phyloP scores from a whole-genome alignment of 2,888 invertebrate species.

The Dermolepida albohirtum region DNA sequence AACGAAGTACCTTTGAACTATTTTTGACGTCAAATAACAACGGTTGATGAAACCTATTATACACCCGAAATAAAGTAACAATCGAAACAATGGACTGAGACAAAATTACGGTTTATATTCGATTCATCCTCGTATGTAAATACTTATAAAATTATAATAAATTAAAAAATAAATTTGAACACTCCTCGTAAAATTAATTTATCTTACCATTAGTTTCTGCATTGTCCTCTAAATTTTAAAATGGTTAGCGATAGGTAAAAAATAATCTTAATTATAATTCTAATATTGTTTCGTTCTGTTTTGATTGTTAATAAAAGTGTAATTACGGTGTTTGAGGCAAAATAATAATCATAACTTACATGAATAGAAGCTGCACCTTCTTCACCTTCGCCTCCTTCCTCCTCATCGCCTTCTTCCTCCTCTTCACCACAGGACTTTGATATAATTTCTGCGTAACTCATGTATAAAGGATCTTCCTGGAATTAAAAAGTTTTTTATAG shows the following conservation, averaged over 20 bases:
- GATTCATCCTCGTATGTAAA: too few relatives aligned
- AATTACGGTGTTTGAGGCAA: background rate
- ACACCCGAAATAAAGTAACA: too few relatives aligned
- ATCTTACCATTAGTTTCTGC: conserved; percentile 68
- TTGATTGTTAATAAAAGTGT: background rate
- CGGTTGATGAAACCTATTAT: too few relatives aligned
- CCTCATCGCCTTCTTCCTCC: conserved; percentile 95
- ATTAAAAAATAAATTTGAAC: background rate
- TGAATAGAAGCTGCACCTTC: conserved; percentile 91
- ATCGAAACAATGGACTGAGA: too few relatives aligned
- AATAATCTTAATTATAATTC: conserved; percentile 3
- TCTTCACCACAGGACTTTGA: conserved; percentile 98
- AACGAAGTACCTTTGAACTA: too few relatives aligned
- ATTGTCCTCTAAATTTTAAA: conserved; percentile 63
- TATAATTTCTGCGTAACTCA: conserved; percentile 98
- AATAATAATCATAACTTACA: conserved; percentile 71
- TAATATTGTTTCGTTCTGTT: too few relatives aligned
- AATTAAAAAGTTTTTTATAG: conserved; percentile 31
- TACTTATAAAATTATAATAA: too few relatives aligned
- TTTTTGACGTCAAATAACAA: too few relatives aligned
- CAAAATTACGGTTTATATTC: too few relatives aligned
- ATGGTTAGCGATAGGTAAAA: background rate
- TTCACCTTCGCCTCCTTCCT: conserved; percentile 79
- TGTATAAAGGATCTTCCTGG: conserved; percentile 92
- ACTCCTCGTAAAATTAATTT: background rate